These are phyloP conservation scores for Fregetta grallaria DNA, from an alignment of 2,113 vertebrate species.

Conservation along the genomic window DNA sequence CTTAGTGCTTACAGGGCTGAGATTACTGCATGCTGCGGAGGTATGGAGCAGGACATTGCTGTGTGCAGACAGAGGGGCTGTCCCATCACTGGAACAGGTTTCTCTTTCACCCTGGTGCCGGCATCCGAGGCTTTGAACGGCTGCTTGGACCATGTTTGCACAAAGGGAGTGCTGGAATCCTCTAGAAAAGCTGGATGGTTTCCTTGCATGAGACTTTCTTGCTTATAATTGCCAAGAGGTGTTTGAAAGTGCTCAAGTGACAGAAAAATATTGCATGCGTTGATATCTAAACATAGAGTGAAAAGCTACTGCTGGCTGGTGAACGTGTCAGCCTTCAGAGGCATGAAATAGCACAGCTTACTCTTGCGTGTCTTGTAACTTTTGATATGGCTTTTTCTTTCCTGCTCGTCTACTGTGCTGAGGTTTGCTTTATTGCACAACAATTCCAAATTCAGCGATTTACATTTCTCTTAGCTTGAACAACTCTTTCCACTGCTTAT, in stretches of 20 bases:
- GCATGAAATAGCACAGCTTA: not conserved
- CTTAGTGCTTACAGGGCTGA: not conserved
- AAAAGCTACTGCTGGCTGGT: not conserved
- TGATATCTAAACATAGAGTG: not conserved
- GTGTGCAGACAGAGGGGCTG: not conserved
- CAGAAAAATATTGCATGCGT: not conserved
- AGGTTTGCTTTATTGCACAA: conserved; percentile 16
- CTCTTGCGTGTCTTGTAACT: not conserved
- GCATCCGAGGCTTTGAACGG: not conserved
- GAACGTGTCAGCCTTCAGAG: not conserved
- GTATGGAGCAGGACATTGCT: not conserved
- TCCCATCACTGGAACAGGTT: not conserved
- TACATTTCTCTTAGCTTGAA: conserved; percentile 44
- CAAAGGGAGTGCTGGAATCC: not conserved
- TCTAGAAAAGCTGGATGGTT: not conserved
- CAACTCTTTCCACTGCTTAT: not conserved
- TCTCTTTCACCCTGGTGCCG: not conserved
- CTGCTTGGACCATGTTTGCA: not conserved
- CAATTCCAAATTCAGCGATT: conserved; percentile 35
- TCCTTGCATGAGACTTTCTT: not conserved
- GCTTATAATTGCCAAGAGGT: not conserved
- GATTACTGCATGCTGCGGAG: not conserved
- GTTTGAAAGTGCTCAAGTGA: not conserved
- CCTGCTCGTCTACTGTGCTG: not conserved
- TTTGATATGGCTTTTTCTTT: not conserved